Evolutionary conservation across 2,797 vertebrate genomes (phyloP).

Genomic region (Triplophysa bombifrons): DNA sequence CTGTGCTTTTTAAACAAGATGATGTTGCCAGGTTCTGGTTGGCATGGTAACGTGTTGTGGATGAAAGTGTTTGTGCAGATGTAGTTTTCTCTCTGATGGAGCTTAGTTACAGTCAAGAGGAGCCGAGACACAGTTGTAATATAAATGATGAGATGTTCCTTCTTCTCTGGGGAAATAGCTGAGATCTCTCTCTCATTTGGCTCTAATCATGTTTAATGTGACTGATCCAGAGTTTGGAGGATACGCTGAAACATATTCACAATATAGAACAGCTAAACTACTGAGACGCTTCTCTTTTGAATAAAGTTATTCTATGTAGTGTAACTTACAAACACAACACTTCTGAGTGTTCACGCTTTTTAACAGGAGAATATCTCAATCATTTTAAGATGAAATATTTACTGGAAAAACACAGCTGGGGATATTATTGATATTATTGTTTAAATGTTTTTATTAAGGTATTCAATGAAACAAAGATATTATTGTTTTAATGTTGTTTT

Average conservation of each 20-base stretch:
- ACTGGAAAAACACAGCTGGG: not conserved
- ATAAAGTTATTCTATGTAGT: no score
- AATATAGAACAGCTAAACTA: not conserved
- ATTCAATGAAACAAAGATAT: no score
- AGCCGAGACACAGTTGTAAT: slow-evolving; percentile 24
- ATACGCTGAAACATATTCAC: not conserved
- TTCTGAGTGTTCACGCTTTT: no score
- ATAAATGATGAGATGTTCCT: slow-evolving; percentile 29
- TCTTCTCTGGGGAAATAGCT: slow-evolving; percentile 20
- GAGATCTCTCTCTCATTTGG: slow-evolving; percentile 7
- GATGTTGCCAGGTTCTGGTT: slow-evolving; percentile 50
- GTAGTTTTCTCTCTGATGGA: slow-evolving; percentile 36
- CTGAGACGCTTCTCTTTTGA: not conserved
- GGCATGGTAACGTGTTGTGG: slow-evolving; percentile 47
- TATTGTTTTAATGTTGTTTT: no score
- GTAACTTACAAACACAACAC: no score
- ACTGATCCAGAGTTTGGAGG: not conserved
- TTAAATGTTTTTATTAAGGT: no score
- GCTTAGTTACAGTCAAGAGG: slow-evolving; percentile 33
- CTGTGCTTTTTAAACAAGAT: not conserved
- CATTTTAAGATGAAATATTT: not conserved
- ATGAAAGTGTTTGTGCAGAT: slow-evolving; percentile 44
- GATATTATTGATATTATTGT: no score
- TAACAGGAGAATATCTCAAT: not conserved
- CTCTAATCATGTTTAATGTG: slow-evolving; percentile 26